Evolutionary conservation across 2,797 vertebrate genomes (phyloP).

Genomic region (Benthosema pterotum): DNA sequence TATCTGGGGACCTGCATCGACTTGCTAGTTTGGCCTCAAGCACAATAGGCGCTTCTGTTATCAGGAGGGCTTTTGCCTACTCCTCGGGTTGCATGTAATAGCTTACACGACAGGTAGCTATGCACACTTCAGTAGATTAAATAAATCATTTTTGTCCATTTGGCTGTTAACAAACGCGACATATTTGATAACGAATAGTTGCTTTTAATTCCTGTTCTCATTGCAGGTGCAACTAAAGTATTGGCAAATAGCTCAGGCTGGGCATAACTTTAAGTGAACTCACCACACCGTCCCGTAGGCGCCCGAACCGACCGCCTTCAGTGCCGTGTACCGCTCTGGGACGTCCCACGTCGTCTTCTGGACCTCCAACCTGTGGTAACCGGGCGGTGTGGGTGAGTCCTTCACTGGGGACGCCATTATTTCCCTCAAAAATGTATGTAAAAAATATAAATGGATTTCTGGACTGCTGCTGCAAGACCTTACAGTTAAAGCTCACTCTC

Average conservation of each 20-base stretch:
- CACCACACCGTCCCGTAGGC: slow-evolving; percentile 87
- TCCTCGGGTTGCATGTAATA: slow-evolving; percentile 18
- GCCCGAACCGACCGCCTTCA: slow-evolving; percentile 80
- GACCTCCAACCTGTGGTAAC: slow-evolving; percentile 77
- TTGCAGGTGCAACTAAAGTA: no score
- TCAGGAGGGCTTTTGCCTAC: slow-evolving; percentile 25
- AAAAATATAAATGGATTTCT: neutral
- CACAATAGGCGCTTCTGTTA: slow-evolving; percentile 58
- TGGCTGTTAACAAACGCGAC: neutral
- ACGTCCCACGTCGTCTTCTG: slow-evolving; percentile 86
- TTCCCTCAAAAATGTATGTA: no score
- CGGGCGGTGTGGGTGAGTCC: slow-evolving; percentile 56
- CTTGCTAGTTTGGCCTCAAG: slow-evolving; percentile 64
- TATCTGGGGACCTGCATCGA: slow-evolving; percentile 67
- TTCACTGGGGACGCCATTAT: slow-evolving; percentile 52
- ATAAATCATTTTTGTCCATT: slow-evolving; percentile 17
- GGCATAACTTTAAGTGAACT: slow-evolving; percentile 46
- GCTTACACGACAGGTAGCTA: slow-evolving; percentile 2
- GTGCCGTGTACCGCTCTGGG: slow-evolving; percentile 71
- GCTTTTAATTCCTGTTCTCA: no score
- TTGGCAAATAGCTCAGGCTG: no score
- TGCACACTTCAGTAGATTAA: slow-evolving; percentile 12
- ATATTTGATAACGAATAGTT: neutral
- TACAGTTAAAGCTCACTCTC: no score
- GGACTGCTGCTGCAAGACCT: no score